A percentile compares a stretch with the other conserved stretches of the same genome.
Conservation (phyloP, 2,113 vertebrate species). For the Erinaceus europaeus region DNA sequence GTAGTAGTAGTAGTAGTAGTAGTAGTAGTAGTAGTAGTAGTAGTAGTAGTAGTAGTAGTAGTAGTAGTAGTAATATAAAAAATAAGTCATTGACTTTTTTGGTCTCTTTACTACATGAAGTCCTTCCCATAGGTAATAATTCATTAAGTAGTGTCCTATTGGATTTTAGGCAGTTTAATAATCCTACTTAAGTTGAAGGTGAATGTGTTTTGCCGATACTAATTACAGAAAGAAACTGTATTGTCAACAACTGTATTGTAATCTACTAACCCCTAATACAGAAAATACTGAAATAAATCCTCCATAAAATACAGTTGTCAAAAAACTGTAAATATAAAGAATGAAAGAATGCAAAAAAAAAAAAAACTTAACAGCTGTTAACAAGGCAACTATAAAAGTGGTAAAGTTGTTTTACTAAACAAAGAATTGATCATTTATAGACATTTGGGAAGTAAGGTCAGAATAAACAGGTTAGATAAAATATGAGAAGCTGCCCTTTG, state of each 20-base stretch:
- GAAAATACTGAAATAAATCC: conserved; percentile 9
- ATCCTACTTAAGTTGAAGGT: too few species aligned
- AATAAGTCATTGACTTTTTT: neutral
- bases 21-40: too few species aligned
- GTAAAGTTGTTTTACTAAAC: neutral
- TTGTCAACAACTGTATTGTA: neutral
- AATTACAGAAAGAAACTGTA: too few species aligned
- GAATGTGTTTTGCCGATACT: too few species aligned
- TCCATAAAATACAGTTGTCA: too few species aligned
- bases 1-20: too few species aligned
- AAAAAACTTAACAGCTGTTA: neutral
- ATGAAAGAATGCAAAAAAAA: neutral
- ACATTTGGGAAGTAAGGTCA: neutral
- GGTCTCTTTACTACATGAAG: neutral
- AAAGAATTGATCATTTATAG: neutral
- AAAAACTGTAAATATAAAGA: neutral
- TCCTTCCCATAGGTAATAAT: neutral
- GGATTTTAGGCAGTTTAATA: neutral
- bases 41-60: too few species aligned
- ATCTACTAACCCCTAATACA: neutral
- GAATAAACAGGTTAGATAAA: neutral
- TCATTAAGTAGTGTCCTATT: neutral
- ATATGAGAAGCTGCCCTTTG: neutral
- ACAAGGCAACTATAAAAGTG: neutral
- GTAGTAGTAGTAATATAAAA: too few species aligned